Conservation (phyloP, 2,888 invertebrate genomes). For the Meteorus colon region DNA sequence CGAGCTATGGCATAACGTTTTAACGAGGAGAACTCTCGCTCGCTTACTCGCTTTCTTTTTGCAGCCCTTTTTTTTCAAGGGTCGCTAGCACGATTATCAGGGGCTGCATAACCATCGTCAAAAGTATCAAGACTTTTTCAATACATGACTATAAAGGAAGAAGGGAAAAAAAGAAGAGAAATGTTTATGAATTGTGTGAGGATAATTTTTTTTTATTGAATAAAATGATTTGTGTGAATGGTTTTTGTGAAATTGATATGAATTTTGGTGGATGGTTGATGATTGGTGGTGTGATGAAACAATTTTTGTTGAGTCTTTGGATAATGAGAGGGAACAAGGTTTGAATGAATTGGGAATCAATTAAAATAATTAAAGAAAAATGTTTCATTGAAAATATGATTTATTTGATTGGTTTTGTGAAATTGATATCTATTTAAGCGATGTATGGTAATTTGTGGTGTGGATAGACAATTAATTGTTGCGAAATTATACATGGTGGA, state of each 20-base stretch:
- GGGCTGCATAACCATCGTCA: constrained; percentile 42
- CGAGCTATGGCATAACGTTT: constrained; percentile 61
- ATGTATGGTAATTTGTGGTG: background rate
- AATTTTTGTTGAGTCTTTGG: too few relatives aligned
- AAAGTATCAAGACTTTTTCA: constrained; percentile 46
- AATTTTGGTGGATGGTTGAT: too few relatives aligned
- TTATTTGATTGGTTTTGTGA: constrained; percentile 1
- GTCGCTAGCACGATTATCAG: constrained; percentile 39
- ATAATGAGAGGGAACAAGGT: background rate
- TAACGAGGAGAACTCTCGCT: constrained; percentile 60
- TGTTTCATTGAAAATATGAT: background rate
- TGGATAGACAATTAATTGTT: background rate
- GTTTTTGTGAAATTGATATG: too few relatives aligned
- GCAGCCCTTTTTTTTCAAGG: constrained; percentile 45
- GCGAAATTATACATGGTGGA: background rate
- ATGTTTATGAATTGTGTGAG: background rate
- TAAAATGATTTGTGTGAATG: too few relatives aligned
- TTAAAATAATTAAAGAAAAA: too few relatives aligned
- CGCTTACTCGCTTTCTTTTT: constrained; percentile 21
- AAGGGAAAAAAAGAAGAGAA: constrained; percentile 38
- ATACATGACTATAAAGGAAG: constrained; percentile 27
- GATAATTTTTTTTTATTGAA: background rate
- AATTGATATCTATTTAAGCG: constrained; percentile 8
- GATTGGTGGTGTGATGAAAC: too few relatives aligned
- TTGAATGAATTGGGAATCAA: too few relatives aligned